Percentiles rank a stretch among this genome's conserved stretches.
These are phyloP conservation scores for Athalia rosae DNA, from an alignment of 2,888 invertebrate species.

Conservation along the genomic window DNA sequence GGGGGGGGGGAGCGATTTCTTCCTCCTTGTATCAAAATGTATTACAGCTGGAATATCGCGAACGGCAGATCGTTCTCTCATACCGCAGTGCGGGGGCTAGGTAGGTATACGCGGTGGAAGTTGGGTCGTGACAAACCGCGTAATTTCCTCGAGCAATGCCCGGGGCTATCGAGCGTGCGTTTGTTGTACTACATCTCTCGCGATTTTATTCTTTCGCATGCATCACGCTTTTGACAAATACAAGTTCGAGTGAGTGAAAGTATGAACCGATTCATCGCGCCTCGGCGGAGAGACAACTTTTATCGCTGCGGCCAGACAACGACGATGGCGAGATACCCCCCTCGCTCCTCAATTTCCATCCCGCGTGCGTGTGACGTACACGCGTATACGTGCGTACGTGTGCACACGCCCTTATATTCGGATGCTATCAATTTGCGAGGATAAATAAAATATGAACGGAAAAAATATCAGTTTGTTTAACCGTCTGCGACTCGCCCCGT, in stretches of 20 bases:
- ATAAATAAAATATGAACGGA: slow-evolving; percentile 37
- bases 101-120: not conserved
- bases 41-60: not conserved
- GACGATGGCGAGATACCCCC: slow-evolving; percentile 13
- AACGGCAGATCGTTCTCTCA: not conserved
- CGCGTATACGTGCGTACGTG: too few relatives aligned
- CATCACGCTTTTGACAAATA: slow-evolving; percentile 23
- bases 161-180: slow-evolving; percentile 1
- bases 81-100: not conserved
- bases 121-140: slow-evolving; percentile 32
- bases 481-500: slow-evolving; percentile 23
- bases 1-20: not conserved
- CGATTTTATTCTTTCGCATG: slow-evolving; percentile 11
- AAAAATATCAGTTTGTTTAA: slow-evolving; percentile 27
- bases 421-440: slow-evolving; percentile 30
- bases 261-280: slow-evolving; percentile 40
- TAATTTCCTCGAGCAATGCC: slow-evolving; percentile 34
- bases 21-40: slow-evolving; percentile 5
- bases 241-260: slow-evolving; percentile 10
- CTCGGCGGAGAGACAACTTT: slow-evolving; percentile 34
- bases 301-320: slow-evolving; percentile 15
- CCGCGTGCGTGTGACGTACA: too few relatives aligned
- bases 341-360: not conserved
- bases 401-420: too few relatives aligned
- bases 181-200: not conserved